These are phyloP conservation scores for Lethrus apterus DNA, from an alignment of 1,140 invertebrate genomes.

Conservation along the genomic window DNA sequence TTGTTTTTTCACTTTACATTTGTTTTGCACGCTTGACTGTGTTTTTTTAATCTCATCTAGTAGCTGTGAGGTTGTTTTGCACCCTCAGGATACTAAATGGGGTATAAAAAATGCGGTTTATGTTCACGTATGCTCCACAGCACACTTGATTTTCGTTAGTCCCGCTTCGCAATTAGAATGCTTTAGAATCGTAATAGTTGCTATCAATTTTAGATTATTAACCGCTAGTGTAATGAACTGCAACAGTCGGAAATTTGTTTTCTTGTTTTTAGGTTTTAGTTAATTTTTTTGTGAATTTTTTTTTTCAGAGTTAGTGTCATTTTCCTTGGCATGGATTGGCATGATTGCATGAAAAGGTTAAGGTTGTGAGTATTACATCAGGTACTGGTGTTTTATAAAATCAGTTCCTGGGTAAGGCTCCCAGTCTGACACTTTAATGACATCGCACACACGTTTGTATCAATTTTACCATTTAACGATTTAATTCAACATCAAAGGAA, in stretches of 20 bases:
- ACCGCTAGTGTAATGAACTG: too few relatives aligned
- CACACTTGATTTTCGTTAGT: too few relatives aligned
- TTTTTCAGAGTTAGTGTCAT: conserved; percentile 5
- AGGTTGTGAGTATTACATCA: conserved; percentile 95
- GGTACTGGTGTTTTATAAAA: conserved; percentile 75
- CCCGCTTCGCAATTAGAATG: too few relatives aligned
- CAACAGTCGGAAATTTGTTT: too few relatives aligned
- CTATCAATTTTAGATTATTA: too few relatives aligned
- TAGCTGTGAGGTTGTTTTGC: conserved; percentile 71
- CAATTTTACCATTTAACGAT: neutral
- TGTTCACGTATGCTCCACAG: too few relatives aligned
- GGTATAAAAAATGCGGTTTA: conserved; percentile 47
- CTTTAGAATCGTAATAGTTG: too few relatives aligned
- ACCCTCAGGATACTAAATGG: conserved; percentile 64
- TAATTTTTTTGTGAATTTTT: conserved; percentile 14
- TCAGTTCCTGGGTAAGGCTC: conserved; percentile 84
- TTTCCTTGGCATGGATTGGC: conserved; percentile 26
- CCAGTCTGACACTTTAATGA: conserved; percentile 36
- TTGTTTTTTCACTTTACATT: too few relatives aligned
- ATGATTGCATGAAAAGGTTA: conserved; percentile 39
- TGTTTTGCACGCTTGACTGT: conserved; percentile 32
- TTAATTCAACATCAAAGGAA: too few relatives aligned
- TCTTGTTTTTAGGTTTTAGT: conserved; percentile 32
- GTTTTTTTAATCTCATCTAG: conserved; percentile 79
- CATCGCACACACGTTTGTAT: conserved; percentile 7